These are phyloP conservation scores for Acleris emargana DNA, from an alignment of 2,888 invertebrate genomes.

Conservation along the genomic window DNA sequence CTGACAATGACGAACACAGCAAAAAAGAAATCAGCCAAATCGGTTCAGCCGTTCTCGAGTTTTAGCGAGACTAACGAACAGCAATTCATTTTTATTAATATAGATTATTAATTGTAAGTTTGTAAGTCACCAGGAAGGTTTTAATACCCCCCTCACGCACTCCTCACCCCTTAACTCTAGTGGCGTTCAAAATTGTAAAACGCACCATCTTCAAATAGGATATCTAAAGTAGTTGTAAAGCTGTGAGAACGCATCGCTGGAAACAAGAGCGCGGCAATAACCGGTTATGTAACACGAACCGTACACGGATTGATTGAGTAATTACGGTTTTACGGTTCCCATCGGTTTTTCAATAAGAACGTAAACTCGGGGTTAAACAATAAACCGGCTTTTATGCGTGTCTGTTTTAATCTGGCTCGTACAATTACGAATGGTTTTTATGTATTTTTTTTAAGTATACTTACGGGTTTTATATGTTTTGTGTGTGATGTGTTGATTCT, in stretches of 20 bases:
- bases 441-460: not conserved
- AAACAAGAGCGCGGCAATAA: slow-evolving; percentile 69
- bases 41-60: no score
- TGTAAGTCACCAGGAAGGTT: no score
- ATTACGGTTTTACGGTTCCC: slow-evolving; percentile 60
- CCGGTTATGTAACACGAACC: slow-evolving; percentile 66
- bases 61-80: no score
- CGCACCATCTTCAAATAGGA: slow-evolving; percentile 1
- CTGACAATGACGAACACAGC: no score
- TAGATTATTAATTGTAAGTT: no score
- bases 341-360: slow-evolving; percentile 51
- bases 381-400: slow-evolving; percentile 6
- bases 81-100: no score
- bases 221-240: slow-evolving; percentile 52
- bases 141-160: no score
- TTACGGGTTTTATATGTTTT: not conserved
- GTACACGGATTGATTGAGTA: slow-evolving; percentile 62
- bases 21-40: no score
- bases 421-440: slow-evolving; percentile 16
- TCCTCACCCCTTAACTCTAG: no score
- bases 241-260: slow-evolving; percentile 60
- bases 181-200: not conserved
- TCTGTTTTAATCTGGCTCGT: slow-evolving; percentile 18
- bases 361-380: slow-evolving; percentile 23
- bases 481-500: not conserved